Evolutionary conservation across 2,113 vertebrate species (phyloP), one percentile per base, ranked within the genome.

Genomic region (Circaetus cinerascens): DNA sequence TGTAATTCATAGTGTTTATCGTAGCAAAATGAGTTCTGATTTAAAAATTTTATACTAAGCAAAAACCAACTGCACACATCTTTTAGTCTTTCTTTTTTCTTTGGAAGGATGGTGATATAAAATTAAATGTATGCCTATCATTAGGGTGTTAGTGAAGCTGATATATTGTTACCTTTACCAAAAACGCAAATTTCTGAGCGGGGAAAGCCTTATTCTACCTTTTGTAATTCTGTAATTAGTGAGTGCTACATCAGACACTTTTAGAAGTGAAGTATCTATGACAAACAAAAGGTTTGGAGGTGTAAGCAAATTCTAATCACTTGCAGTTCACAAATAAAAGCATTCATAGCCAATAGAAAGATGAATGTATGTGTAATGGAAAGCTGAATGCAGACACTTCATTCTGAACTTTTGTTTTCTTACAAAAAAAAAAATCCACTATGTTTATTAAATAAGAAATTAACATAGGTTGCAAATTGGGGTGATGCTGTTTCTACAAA

Each of bases 181-280:
- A 98, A 97, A 97, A 94, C 32, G 79, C 71, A 46, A 81, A 97
- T 90, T 95, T 93, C 75, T 84, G 96, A 97, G 88, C 1, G 2
- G 87, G 84, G 64, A 84, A 96, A 95, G 94, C 96, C 96, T 97
- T 97, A 95, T 80, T 97, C 86, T 97, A 90, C 95, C 91, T 97
- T 97, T 97, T 88, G 72, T 95, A 97, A 94, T 94, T 96, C 95
- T 95, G 82, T 94, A 92, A 87, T 93, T 95, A 97, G 76, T 53
- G 91, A 96, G 56, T 95, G 84, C 93, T 93, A 95, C 83, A 91
- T 71, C 86, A 86, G 69, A 80, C 90, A 95, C 90, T 94, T 95
- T 79, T 88, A 95, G 83, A 95, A 96, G 72, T 91, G 85, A 75
- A 83, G 41, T 90, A 90, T 92, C 87, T 93, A 75, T 81, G 71